Evolutionary conservation across 2,888 invertebrate genomes (phyloP).

Genomic region (Scaptomyza flava): DNA sequence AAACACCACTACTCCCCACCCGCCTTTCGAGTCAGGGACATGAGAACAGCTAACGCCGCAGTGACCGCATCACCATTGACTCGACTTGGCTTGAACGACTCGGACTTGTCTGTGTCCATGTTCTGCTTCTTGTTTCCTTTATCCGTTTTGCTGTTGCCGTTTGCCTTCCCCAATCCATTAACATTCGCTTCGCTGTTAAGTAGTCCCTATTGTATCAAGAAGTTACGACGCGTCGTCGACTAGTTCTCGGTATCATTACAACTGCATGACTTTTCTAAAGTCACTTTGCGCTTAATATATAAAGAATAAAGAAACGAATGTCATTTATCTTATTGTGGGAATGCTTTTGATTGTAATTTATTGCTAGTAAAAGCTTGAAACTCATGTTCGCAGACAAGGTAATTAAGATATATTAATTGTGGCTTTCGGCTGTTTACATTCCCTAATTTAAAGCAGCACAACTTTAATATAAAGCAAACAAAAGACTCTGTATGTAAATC

Average conservation of each 20-base stretch:
- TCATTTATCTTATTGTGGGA: slow-evolving; percentile 41
- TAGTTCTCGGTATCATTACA: slow-evolving; percentile 31
- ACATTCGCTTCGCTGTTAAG: slow-evolving; percentile 56
- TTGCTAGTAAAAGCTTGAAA: slow-evolving; percentile 20
- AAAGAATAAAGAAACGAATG: slow-evolving; percentile 30
- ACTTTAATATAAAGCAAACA: neutral
- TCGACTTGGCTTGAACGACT: slow-evolving; percentile 35
- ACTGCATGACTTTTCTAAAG: slow-evolving; percentile 32
- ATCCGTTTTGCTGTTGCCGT: slow-evolving; percentile 33
- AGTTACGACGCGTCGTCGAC: slow-evolving; percentile 42
- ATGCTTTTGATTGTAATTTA: slow-evolving; percentile 20
- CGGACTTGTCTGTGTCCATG: slow-evolving; percentile 14
- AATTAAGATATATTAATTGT: slow-evolving; percentile 1
- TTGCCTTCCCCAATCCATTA: slow-evolving; percentile 50
- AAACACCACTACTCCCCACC: neutral
- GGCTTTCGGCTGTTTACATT: neutral
- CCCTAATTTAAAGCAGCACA: neutral
- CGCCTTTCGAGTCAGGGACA: neutral
- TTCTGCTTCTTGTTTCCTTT: slow-evolving; percentile 36
- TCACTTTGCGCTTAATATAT: neutral
- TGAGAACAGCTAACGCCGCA: slow-evolving; percentile 38
- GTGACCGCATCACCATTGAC: slow-evolving; percentile 67
- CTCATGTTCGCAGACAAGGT: slow-evolving; percentile 5
- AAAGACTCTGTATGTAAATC: neutral
- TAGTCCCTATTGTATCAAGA: slow-evolving; percentile 54